phyloP scores from a whole-genome alignment of 2,113 vertebrate species.

The Tragelaphus buxtoni region DNA sequence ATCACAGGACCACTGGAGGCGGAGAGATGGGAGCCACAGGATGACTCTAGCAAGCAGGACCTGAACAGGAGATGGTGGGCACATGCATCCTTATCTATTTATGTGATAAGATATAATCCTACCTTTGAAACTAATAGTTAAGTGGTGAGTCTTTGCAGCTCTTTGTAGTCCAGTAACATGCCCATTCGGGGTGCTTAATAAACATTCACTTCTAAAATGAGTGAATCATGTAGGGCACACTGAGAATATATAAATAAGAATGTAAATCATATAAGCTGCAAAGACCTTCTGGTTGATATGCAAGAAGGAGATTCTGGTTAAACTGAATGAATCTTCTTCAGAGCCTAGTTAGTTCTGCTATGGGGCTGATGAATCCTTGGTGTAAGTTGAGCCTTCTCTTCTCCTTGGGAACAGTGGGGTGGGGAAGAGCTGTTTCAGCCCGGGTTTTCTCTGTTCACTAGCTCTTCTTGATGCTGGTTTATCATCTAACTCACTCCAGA shows the following conservation, averaged over 20 bases:
- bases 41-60: neutral
- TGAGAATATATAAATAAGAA: neutral
- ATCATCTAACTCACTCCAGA: neutral
- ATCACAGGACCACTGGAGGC: neutral
- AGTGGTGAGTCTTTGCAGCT: neutral
- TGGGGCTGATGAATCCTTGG: neutral
- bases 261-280: neutral
- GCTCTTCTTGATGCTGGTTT: neutral
- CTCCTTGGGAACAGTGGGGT: neutral
- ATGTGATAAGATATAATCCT: neutral
- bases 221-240: neutral
- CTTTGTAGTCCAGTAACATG: neutral
- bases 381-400: neutral
- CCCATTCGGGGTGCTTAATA: neutral
- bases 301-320: neutral
- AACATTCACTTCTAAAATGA: neutral
- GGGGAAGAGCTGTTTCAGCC: neutral
- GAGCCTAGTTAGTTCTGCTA: neutral
- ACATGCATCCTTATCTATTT: neutral
- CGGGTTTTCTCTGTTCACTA: neutral
- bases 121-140: neutral
- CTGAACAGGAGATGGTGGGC: neutral
- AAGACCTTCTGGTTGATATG: neutral
- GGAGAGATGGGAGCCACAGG: neutral
- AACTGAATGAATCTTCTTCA: neutral